phyloP scores from a whole-genome alignment of 2,797 vertebrate genomes.

The Artibeus lituratus region DNA sequence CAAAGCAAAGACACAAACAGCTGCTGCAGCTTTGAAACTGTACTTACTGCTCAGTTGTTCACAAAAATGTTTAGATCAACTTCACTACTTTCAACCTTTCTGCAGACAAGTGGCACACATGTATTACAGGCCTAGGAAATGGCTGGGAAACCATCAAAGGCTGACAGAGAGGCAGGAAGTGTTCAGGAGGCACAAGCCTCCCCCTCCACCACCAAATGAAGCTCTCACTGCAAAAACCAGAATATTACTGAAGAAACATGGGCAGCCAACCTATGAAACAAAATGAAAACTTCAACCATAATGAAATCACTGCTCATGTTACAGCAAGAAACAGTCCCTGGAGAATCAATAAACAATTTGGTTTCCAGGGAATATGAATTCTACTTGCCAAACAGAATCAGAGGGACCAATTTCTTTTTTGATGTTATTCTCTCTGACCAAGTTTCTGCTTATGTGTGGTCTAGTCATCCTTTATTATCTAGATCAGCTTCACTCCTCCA shows the following conservation, averaged over 20 bases:
- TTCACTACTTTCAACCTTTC: constrained; percentile 55
- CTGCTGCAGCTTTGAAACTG: constrained; percentile 52
- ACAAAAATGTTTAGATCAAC: constrained; percentile 61
- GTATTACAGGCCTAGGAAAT: constrained; percentile 43
- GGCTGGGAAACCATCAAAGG: constrained; percentile 51
- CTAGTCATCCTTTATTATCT: not conserved
- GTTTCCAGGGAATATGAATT: constrained; percentile 53
- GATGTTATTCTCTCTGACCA: not conserved
- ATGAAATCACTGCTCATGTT: constrained; percentile 46
- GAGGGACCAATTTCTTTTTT: not conserved
- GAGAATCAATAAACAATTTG: constrained; percentile 60
- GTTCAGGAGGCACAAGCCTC: not conserved
- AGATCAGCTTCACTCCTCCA: not conserved
- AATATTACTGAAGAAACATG: constrained; percentile 31
- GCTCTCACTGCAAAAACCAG: not conserved
- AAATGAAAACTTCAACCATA: constrained; percentile 45
- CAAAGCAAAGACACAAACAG: constrained; percentile 47
- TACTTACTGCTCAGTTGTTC: constrained; percentile 61
- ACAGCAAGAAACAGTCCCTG: constrained; percentile 25
- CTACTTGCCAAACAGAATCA: constrained; percentile 30
- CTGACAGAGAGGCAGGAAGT: constrained; percentile 21
- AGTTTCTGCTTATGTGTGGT: not conserved
- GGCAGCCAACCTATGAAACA: constrained; percentile 20
- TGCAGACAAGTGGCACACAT: constrained; percentile 52
- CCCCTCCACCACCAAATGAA: not conserved